Evolutionary conservation across 2,113 vertebrate species (phyloP).

Genomic region (Corythoichthys intestinalis): DNA sequence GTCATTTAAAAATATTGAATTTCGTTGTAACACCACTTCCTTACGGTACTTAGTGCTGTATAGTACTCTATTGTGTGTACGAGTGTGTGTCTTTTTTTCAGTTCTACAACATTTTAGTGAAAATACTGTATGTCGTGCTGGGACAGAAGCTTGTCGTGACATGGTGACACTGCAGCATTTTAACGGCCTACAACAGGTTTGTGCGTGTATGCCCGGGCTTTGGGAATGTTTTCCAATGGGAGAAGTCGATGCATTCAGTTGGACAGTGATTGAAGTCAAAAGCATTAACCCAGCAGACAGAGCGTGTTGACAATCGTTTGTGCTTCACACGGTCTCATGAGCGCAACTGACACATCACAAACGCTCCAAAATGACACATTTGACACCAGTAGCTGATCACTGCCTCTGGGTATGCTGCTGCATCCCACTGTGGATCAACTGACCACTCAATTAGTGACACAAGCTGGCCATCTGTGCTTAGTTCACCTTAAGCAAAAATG

Average conservation of each 20-base stretch:
- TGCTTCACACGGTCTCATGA: neutral
- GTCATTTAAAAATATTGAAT: too few relatives aligned
- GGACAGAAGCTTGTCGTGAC: constrained; percentile 43
- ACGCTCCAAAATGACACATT: constrained; percentile 3
- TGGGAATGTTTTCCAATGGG: constrained; percentile 7
- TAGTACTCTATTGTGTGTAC: too few relatives aligned
- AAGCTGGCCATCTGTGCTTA: constrained; percentile 25
- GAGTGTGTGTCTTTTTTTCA: too few relatives aligned
- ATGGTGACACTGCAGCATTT: constrained; percentile 43
- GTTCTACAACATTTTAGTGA: neutral
- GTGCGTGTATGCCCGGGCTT: constrained; percentile 19
- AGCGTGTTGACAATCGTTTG: constrained; percentile 24
- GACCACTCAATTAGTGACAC: constrained; percentile 26
- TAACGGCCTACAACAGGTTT: constrained; percentile 27
- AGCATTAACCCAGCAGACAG: constrained; percentile 38
- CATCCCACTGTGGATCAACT: constrained; percentile 7
- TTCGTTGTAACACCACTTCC: too few relatives aligned
- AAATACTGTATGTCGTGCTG: neutral
- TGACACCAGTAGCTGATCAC: constrained; percentile 20
- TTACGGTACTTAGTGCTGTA: too few relatives aligned
- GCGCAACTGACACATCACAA: constrained; percentile 8
- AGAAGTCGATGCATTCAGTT: constrained; percentile 33
- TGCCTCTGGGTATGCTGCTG: constrained; percentile 7
- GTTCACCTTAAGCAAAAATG: constrained; percentile 5
- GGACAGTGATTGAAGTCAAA: constrained; percentile 54